These are phyloP conservation scores for Zhuqinia jingwanae DNA, from an alignment of 2,888 invertebrate species.

Conservation along the genomic window DNA sequence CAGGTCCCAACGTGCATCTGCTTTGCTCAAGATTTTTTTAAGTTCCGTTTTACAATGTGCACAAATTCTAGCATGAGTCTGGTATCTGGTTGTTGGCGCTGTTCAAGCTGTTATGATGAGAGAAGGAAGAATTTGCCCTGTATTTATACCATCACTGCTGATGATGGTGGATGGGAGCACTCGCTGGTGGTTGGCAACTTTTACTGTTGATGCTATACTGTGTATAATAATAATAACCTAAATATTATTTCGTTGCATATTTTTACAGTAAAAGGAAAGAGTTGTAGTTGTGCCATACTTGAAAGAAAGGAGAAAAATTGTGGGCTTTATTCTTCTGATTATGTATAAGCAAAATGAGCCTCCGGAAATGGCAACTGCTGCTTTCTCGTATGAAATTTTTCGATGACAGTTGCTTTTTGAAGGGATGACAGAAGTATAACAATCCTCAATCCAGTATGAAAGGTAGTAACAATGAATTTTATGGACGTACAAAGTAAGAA, in stretches of 20 bases:
- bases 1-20: not conserved
- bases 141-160: constrained; percentile 18
- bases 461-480: constrained; percentile 15
- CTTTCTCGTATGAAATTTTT: not conserved
- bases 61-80: not conserved
- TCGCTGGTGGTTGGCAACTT: too few species aligned
- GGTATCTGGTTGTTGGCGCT: constrained; percentile 20
- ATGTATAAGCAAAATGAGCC: not conserved
- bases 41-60: constrained; percentile 25
- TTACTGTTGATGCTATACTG: too few species aligned
- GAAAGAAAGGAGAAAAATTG: constrained; percentile 20
- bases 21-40: constrained; percentile 6
- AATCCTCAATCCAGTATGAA: not conserved
- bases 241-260: too few species aligned
- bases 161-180: not conserved
- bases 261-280: too few species aligned
- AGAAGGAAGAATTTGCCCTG: not conserved
- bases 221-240: too few species aligned
- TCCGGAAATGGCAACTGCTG: constrained; percentile 24
- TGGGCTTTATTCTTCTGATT: not conserved
- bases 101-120: not conserved
- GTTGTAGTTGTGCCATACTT: constrained; percentile 7
- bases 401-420: not conserved
- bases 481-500: not conserved
- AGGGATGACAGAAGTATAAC: constrained; percentile 11